These are phyloP conservation scores for Halcyon malimbica DNA, from an alignment of 2,113 vertebrate genomes.

Conservation along the genomic window DNA sequence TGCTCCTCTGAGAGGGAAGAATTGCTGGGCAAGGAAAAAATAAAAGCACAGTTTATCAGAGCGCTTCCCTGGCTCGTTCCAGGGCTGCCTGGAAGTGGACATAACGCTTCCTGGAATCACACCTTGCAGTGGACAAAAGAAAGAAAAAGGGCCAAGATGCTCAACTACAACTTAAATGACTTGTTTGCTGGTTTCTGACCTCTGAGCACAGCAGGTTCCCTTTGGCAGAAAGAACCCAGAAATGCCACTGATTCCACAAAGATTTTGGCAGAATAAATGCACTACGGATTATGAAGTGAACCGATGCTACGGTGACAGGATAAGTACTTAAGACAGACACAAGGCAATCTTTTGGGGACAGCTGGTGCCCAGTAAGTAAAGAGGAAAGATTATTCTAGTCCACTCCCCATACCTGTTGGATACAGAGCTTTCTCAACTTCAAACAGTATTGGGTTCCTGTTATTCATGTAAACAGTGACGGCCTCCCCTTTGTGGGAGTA, in stretches of 20 bases:
- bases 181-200: not conserved
- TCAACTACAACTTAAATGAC: not conserved
- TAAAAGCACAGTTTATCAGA: not conserved
- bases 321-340: not conserved
- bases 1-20: not conserved
- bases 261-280: not conserved
- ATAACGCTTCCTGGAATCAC: not conserved
- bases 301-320: accelerated
- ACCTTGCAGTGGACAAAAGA: not conserved
- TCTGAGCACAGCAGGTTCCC: not conserved
- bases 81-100: not conserved
- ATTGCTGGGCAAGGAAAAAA: not conserved
- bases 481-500: conserved; percentile 89
- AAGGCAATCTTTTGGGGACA: not conserved
- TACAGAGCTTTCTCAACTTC: conserved; percentile 88
- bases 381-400: not conserved
- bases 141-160: not conserved
- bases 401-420: conserved; percentile 85
- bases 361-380: not conserved
- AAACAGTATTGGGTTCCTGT: conserved; percentile 90
- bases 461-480: conserved; percentile 84
- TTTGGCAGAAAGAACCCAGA: not conserved
- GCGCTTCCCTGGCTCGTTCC: not conserved
- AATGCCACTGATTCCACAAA: not conserved
- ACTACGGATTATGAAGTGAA: not conserved